phyloP scores from a whole-genome alignment of 2,888 invertebrate genomes.

The Leptodirus hochenwartii region DNA sequence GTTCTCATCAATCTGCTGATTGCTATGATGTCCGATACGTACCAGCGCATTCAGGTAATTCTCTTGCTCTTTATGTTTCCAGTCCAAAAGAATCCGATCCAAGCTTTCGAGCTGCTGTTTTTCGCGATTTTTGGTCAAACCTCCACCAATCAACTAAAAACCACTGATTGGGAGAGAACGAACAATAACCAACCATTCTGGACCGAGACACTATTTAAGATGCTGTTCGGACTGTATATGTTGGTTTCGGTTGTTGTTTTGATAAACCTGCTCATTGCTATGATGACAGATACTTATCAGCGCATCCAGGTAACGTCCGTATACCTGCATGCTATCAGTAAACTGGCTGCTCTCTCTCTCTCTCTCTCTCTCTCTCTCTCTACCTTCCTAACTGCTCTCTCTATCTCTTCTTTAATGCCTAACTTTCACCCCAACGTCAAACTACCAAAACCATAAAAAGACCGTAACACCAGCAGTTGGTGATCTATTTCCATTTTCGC shows the following conservation, averaged over 20 bases:
- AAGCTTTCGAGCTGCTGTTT: conserved; percentile 95
- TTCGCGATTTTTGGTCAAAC: conserved; percentile 97
- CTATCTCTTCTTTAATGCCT: too few species aligned
- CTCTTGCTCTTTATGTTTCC: conserved; percentile 37
- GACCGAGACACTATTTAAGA: conserved; percentile 76
- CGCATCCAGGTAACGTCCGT: conserved; percentile 80
- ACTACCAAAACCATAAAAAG: too few species aligned
- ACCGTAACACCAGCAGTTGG: too few species aligned
- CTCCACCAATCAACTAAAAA: conserved; percentile 59
- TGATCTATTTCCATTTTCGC: too few species aligned
- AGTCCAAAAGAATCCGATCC: conserved; percentile 82
- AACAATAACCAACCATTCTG: conserved; percentile 49
- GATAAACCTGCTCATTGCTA: conserved; percentile 98
- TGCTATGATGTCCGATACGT: conserved; percentile 99
- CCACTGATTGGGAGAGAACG: conserved; percentile 31
- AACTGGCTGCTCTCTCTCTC: too few species aligned
- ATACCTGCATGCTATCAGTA: conserved; percentile 4
- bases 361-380: background rate
- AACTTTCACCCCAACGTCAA: too few species aligned
- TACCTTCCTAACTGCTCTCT: too few species aligned
- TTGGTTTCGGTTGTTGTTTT: conserved; percentile 97
- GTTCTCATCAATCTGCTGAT: conserved; percentile 97
- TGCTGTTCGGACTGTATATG: conserved; percentile 89
- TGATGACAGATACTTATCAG: conserved; percentile 99
- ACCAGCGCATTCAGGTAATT: conserved; percentile 95